A percentile compares a stretch with the other conserved stretches of the same genome.
Conservation (phyloP, 2,888 invertebrate species). For the Athalia circularis region DNA sequence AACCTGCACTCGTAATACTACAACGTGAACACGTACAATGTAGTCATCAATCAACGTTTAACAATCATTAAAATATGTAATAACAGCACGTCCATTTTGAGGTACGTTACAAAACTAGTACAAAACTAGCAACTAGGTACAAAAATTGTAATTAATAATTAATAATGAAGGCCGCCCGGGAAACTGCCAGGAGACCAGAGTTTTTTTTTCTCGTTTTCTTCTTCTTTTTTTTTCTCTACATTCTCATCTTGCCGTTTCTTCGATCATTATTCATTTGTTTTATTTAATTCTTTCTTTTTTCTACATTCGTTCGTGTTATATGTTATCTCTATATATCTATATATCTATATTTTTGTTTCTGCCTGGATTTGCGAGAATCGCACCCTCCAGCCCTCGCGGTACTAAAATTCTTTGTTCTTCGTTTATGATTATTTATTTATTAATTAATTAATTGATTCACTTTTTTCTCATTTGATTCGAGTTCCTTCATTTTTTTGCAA, state of each 20-base stretch:
- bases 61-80: conserved; percentile 70
- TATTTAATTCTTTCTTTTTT: conserved; percentile 3
- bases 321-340: no score
- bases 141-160: conserved; percentile 73
- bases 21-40: conserved; percentile 55
- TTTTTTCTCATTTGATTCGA: neutral
- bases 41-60: conserved; percentile 62
- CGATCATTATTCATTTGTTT: conserved; percentile 31
- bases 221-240: conserved; percentile 44
- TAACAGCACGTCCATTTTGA: conserved; percentile 71
- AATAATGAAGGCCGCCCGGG: conserved; percentile 68
- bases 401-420: conserved; percentile 22
- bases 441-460: neutral
- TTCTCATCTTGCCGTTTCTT: conserved; percentile 46
- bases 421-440: neutral
- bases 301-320: conserved; percentile 47
- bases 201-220: conserved; percentile 51
- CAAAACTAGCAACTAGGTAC: conserved; percentile 79
- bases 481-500: conserved; percentile 7
- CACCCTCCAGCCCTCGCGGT: conserved; percentile 50
- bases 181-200: conserved; percentile 67
- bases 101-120: conserved; percentile 78
- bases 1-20: conserved; percentile 47
- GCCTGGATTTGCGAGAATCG: conserved; percentile 44
- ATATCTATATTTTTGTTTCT: conserved; percentile 45